Conservation (phyloP, 2,797 vertebrate genomes). For the Acipenser ruthenus region DNA sequence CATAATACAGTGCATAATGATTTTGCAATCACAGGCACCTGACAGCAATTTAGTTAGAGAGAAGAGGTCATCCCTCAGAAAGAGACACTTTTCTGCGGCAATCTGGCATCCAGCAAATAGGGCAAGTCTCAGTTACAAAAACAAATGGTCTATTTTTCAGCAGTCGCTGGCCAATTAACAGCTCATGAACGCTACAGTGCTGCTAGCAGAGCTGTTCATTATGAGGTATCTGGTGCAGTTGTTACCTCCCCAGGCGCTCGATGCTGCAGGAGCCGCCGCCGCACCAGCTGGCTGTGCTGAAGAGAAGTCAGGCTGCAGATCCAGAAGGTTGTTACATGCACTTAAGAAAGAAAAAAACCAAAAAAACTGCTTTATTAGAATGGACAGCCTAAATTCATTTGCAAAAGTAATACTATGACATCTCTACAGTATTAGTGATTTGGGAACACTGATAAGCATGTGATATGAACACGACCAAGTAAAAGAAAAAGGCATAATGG, state of each 20-base stretch:
- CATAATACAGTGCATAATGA: too few relatives aligned
- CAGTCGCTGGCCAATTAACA: not conserved
- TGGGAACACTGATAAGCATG: too few relatives aligned
- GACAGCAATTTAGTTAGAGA: too few relatives aligned
- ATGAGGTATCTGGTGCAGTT: constrained; percentile 7
- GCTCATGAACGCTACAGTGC: not conserved
- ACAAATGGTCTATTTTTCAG: not conserved
- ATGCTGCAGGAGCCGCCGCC: constrained; percentile 58
- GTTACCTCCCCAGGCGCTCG: constrained; percentile 86
- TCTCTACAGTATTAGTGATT: too few relatives aligned
- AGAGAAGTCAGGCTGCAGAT: constrained; percentile 83
- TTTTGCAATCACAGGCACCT: too few relatives aligned
- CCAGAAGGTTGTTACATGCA: constrained; percentile 78
- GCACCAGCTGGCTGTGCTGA: constrained; percentile 61
- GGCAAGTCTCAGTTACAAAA: not conserved
- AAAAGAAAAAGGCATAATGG: too few relatives aligned
- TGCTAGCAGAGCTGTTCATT: not conserved
- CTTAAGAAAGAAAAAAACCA: constrained; percentile 42
- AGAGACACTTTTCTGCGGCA: too few relatives aligned
- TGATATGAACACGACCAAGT: too few relatives aligned
- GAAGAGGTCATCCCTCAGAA: too few relatives aligned
- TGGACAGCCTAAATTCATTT: not conserved
- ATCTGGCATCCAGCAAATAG: too few relatives aligned
- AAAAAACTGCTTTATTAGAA: not conserved
- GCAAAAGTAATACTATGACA: too few relatives aligned